Conservation (phyloP, 2,113 vertebrate species). For the Phyllostomus discolor region DNA sequence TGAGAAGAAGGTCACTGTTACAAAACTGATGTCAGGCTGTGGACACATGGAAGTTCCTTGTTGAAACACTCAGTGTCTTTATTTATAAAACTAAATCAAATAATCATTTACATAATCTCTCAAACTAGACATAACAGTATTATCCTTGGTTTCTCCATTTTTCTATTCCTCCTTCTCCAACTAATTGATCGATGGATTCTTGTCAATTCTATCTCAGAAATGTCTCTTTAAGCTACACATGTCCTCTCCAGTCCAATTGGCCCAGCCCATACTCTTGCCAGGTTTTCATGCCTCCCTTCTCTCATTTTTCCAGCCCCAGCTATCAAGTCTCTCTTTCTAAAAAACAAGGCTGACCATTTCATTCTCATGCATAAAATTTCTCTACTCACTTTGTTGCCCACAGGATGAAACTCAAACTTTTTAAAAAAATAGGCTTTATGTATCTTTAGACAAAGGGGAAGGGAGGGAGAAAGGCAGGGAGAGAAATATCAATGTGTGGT, state of each 20-base stretch:
- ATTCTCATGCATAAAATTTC: neutral
- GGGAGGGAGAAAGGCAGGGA: too few species aligned
- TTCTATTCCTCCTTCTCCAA: neutral
- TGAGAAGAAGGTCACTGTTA: neutral
- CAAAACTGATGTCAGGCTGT: neutral
- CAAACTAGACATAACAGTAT: neutral
- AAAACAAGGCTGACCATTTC: neutral
- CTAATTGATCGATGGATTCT: neutral
- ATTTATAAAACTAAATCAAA: neutral
- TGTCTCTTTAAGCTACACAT: neutral
- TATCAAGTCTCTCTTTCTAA: slow-evolving; percentile 5
- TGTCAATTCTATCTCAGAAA: neutral
- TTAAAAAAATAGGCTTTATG: too few species aligned
- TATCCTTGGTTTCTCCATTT: neutral
- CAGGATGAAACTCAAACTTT: neutral
- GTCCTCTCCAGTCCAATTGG: neutral
- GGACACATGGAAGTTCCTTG: neutral
- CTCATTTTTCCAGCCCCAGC: neutral
- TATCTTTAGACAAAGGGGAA: too few species aligned
- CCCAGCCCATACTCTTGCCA: neutral
- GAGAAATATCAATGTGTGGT: too few species aligned
- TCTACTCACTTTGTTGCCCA: neutral
- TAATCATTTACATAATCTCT: neutral
- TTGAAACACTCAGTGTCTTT: neutral
- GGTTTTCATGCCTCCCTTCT: neutral